phyloP scores from a whole-genome alignment of 2,888 invertebrate species.

The Euphydryas editha region DNA sequence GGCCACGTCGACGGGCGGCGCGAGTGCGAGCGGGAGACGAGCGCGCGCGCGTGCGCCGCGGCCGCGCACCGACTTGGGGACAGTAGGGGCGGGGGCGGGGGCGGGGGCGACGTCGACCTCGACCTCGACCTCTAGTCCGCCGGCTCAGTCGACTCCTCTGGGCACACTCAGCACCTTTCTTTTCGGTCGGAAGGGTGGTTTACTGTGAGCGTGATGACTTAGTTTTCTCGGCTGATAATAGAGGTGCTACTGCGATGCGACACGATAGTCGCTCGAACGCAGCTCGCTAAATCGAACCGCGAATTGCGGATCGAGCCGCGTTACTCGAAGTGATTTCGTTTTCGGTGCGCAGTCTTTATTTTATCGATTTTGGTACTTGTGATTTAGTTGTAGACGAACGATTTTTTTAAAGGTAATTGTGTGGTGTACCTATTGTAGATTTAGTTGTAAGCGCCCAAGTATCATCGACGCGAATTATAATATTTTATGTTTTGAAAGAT shows the following conservation, averaged over 20 bases:
- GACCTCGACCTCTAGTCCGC: slow-evolving; percentile 52
- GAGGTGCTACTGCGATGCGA: slow-evolving; percentile 29
- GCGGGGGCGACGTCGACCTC: slow-evolving; percentile 73
- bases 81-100: slow-evolving; percentile 65
- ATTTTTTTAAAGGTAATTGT: slow-evolving; percentile 43
- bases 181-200: slow-evolving; percentile 93
- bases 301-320: slow-evolving; percentile 35
- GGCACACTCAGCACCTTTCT: slow-evolving; percentile 91
- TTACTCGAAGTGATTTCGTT: slow-evolving; percentile 32
- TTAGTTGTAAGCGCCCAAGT: slow-evolving; percentile 34
- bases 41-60: slow-evolving; percentile 72
- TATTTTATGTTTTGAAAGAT: slow-evolving; percentile 56
- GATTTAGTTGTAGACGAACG: slow-evolving; percentile 54
- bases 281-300: slow-evolving; percentile 36
- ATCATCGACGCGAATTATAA: slow-evolving; percentile 43
- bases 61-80: slow-evolving; percentile 55
- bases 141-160: slow-evolving; percentile 75
- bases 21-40: slow-evolving; percentile 61
- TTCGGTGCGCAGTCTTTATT: slow-evolving; percentile 42
- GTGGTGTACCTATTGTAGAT: slow-evolving; percentile 47
- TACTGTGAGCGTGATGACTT: slow-evolving; percentile 71
- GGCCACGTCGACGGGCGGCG: slow-evolving; percentile 48
- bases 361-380: slow-evolving; percentile 50
- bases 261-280: slow-evolving; percentile 36
- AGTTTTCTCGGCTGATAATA: slow-evolving; percentile 3